These are phyloP conservation scores for Smithornis capensis DNA, from an alignment of 2,113 vertebrate species.

Conservation along the genomic window DNA sequence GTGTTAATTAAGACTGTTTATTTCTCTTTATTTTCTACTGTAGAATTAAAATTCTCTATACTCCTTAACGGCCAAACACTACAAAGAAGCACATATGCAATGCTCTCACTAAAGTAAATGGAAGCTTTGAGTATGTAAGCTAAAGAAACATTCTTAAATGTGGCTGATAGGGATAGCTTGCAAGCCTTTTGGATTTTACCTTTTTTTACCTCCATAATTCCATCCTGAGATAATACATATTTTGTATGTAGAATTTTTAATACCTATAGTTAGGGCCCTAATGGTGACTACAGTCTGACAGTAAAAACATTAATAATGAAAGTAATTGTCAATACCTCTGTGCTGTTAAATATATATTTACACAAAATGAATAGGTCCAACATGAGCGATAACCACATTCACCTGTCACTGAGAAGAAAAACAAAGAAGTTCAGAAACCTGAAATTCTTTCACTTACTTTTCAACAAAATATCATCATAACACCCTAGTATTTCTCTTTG, in stretches of 20 bases:
- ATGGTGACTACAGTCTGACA: not conserved
- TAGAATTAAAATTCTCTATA: not conserved
- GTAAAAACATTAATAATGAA: not conserved
- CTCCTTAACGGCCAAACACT: not conserved
- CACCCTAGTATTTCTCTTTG: not conserved
- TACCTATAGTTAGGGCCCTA: not conserved
- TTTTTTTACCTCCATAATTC: not conserved
- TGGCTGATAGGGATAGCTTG: not conserved
- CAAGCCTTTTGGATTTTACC: not conserved
- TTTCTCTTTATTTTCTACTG: not conserved
- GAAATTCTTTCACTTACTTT: not conserved
- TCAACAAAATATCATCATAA: not conserved
- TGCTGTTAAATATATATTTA: not conserved
- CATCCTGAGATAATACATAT: not conserved
- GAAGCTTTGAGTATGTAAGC: not conserved
- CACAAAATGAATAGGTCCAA: not conserved
- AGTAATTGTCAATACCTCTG: not conserved
- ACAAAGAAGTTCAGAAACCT: not conserved
- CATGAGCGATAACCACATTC: not conserved
- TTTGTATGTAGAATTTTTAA: not conserved
- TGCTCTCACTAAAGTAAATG: not conserved
- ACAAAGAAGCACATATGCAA: not conserved
- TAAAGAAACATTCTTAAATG: not conserved
- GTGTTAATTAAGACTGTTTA: constrained; percentile 32
- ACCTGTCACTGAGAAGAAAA: not conserved